phyloP scores from a whole-genome alignment of 2,888 invertebrate species.

The Monoplex corrugatus region DNA sequence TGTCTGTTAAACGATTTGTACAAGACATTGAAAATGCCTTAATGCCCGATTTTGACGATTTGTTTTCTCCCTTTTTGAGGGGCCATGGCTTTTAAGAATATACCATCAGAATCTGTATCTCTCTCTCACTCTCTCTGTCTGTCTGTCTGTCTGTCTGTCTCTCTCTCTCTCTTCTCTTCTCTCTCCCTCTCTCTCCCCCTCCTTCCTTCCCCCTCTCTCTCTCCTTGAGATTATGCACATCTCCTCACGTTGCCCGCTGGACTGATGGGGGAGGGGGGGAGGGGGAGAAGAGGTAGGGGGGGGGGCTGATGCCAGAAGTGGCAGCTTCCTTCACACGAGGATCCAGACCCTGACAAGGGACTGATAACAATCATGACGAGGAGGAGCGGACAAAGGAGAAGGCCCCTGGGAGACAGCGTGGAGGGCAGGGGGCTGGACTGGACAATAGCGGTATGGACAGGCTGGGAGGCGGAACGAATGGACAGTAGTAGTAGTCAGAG shows the following conservation, averaged over 20 bases:
- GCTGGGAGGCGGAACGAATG: neutral
- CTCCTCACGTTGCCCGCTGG: too few relatives aligned
- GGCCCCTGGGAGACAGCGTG: neutral
- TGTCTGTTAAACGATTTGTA: too few relatives aligned
- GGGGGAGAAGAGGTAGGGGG: too few relatives aligned
- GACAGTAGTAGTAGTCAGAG: neutral
- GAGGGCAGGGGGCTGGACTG: neutral
- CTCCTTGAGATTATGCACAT: neutral
- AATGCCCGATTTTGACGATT: too few relatives aligned
- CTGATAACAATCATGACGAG: conserved; percentile 8
- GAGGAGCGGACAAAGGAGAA: neutral
- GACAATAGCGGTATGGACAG: conserved; percentile 18
- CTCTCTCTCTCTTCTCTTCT: neutral
- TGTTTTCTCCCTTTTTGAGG: too few relatives aligned
- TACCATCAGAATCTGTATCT: neutral
- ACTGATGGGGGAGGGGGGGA: neutral
- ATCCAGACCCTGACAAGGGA: neutral
- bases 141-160: neutral
- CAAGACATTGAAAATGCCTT: too few relatives aligned
- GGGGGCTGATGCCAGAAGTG: neutral
- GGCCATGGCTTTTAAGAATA: too few relatives aligned
- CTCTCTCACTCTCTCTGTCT: conserved; percentile 10
- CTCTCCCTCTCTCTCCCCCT: neutral
- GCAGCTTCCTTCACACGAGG: neutral
- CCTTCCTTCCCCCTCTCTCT: neutral